Evolutionary conservation across 2,113 vertebrate species (phyloP).

Genomic region (Antechinus stuartii): DNA sequence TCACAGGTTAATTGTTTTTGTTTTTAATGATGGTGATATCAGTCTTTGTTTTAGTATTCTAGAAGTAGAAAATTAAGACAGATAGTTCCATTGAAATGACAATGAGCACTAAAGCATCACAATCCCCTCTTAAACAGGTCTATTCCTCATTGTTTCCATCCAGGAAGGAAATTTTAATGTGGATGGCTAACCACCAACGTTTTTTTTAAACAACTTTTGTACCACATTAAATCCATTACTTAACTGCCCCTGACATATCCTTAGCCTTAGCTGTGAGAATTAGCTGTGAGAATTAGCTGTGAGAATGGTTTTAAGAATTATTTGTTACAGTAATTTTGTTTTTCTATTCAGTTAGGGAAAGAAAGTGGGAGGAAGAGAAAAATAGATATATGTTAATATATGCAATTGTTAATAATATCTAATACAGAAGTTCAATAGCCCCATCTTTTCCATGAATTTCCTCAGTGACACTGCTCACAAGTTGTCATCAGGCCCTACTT

Average conservation of each 20-base stretch:
- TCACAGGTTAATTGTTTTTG: conserved; percentile 5
- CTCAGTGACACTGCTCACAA: background rate
- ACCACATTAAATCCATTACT: background rate
- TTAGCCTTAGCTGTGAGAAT: background rate
- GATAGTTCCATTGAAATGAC: background rate
- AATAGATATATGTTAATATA: background rate
- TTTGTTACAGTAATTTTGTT: background rate
- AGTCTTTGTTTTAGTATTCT: background rate
- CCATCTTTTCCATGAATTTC: background rate
- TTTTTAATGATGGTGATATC: background rate
- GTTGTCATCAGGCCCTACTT: background rate
- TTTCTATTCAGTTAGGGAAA: background rate
- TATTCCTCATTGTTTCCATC: background rate
- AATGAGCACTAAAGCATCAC: background rate
- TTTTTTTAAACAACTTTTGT: background rate
- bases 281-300: background rate
- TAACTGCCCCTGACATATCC: background rate
- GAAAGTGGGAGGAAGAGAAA: background rate
- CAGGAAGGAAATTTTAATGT: background rate
- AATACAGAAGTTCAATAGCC: background rate
- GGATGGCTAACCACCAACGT: background rate
- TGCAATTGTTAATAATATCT: no score
- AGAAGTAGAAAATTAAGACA: background rate
- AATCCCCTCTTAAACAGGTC: background rate
- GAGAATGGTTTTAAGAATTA: background rate